Base-by-base conservation (phyloP, 2,113 vertebrate genomes). In the Xyrauchen texanus region DNA sequence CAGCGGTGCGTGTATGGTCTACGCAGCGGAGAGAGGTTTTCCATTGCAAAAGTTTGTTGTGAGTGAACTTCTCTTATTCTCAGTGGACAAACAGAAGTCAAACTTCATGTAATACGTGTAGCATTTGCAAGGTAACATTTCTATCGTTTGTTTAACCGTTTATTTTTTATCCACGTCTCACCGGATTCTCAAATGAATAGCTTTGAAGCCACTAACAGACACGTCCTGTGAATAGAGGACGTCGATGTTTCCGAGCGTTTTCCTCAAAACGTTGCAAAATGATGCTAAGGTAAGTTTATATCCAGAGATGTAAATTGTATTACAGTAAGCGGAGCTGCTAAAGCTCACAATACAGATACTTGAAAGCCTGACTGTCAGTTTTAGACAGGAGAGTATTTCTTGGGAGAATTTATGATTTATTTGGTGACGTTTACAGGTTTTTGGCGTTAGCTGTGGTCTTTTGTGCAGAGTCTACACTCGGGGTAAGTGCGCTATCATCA, bases 401-500 rank as follows among this genome's bases (percentile, higher is more conserved):
- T 75, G 63, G 5, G 8, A 44, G 42, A 21, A 52, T 8, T 16
- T 5, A n/a, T 45, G 13, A 45, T 42, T 7, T 11, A 7, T 16
- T 16, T 65, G 47, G 80, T 49, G 15, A 13, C 74, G 49, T 79
- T 82, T n/a, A 60, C 88, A 93, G 92, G 61, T 0, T 89, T 66
- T 89, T 77, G 61, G 76, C 86, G 76, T 10, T 90, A 4, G 84
- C 82, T 9, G 64, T 87, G 6, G 63, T 83, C 63, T 10, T 89
- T 80, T 82, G 51, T 42, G 55, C 83, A 82, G 21, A 84, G 49
- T 77, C 83, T 75, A 47, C 87, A 45, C 86, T 87, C 81, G 93
- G 81, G 88, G 93, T 93, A 87, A 93, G 93, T 93, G 62, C 57
- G 5, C n/a, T 78, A 81, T 87, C 34, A 83, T 88, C 87, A 71